These are phyloP conservation scores for Periophthalmodon schlosseri DNA, from an alignment of 2,113 vertebrate species.

Conservation along the genomic window DNA sequence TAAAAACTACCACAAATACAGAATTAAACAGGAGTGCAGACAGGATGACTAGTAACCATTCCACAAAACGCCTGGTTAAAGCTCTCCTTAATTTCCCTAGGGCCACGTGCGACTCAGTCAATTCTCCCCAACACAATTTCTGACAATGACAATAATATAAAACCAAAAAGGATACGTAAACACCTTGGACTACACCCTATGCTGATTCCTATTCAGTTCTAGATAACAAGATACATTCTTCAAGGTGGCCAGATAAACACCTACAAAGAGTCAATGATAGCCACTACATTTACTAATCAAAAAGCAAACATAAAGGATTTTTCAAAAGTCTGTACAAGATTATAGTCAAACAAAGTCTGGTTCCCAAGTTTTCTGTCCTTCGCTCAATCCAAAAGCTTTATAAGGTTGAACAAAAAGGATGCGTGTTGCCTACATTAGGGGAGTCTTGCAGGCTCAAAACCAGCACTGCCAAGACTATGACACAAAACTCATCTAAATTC, in stretches of 20 bases:
- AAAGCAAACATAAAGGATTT: not conserved
- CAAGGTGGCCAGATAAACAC: not conserved
- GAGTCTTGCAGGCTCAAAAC: not conserved
- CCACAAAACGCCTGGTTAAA: slow-evolving; percentile 55
- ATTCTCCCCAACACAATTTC: slow-evolving; percentile 10
- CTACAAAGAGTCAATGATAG: not conserved
- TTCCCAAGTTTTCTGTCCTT: slow-evolving; percentile 33
- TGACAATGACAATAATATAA: slow-evolving; percentile 28
- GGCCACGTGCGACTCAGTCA: slow-evolving; percentile 40
- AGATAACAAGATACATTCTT: not conserved
- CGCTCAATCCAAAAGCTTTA: slow-evolving; percentile 24
- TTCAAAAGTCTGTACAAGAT: not conserved
- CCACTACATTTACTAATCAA: not conserved
- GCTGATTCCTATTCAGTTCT: slow-evolving; percentile 14
- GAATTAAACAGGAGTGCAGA: not conserved
- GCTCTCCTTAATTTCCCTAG: slow-evolving; percentile 61
- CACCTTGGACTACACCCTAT: not conserved
- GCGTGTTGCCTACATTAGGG: not conserved
- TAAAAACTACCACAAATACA: slow-evolving; percentile 3
- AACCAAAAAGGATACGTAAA: slow-evolving; percentile 24
- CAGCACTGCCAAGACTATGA: not conserved
- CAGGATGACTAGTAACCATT: slow-evolving; percentile 33
- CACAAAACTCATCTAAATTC: slow-evolving; percentile 1
- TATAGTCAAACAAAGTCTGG: not conserved
- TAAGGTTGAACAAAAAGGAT: slow-evolving; percentile 18